Evolutionary conservation across 2,888 invertebrate species (phyloP), one percentile per base, ranked within the genome.

Genomic region (Crocallis elinguaria): DNA sequence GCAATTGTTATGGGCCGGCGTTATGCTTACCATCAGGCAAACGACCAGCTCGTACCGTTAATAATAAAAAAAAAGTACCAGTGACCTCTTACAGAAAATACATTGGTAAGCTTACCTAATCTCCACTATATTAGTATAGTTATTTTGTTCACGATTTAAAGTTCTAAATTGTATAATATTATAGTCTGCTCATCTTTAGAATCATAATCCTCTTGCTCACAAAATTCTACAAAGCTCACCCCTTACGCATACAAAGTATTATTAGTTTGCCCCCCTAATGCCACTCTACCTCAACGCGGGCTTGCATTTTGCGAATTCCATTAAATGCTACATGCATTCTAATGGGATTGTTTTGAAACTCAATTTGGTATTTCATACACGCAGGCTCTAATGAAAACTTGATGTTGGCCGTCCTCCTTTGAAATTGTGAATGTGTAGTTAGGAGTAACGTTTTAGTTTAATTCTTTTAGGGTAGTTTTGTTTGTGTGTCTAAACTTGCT

Each of bases 291-390:
- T 29, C 29, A 39, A 25, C 5, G 19, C 11, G 5, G 11, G 17
- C 2, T 36, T 44, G 44, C 33, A 44, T 50, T 44, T 17, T 12
- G 12, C 25, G 43, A 50, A 50, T 44, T 14, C 16, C 43, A 32
- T 44, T 33, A 35, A 35, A 52, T 42, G 41, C 46, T 19, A 12
- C 46, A 32, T 46, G 52, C 46, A 52, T 46, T 46, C 32, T 41
- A 52, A 52, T 52, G 32, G 35, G 16, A 25, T 36, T 41, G 52
- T 42, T 46, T 52, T 16, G 3, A 46, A 51, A 52, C 23, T 25
- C 36, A 37, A 25, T 46, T 30, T 29, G 30, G 12, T 37, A 52
- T 52, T 52, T 35, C 8, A 3, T 4, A 17, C 46, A 42, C 41
- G 46, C 46, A 23, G 9, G 8, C 9, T 8, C 35, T 30, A 52